These are phyloP conservation scores for Bombus balteatus DNA, from an alignment of 1,140 invertebrate genomes.

Conservation along the genomic window DNA sequence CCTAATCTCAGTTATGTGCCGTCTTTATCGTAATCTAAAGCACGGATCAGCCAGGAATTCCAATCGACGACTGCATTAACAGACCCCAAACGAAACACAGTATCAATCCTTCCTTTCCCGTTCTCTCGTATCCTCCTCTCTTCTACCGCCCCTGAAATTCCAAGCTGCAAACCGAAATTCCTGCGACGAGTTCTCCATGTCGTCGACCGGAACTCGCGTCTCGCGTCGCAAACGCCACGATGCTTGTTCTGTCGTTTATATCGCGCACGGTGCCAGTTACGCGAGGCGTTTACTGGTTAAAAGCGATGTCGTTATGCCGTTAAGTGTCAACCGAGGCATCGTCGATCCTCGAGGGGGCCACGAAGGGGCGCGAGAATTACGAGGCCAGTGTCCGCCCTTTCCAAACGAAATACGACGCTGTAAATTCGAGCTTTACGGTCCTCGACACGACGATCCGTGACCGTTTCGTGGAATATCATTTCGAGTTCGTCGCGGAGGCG, in stretches of 20 bases:
- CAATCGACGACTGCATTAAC: too few relatives aligned
- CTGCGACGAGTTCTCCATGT: not conserved
- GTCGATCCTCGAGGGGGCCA: not conserved
- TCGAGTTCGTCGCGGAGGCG: not conserved
- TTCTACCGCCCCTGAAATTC: not conserved
- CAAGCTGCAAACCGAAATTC: not conserved
- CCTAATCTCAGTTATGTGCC: too few relatives aligned
- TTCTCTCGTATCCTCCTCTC: too few relatives aligned
- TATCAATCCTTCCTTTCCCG: too few relatives aligned
- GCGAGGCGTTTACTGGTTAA: slow-evolving; percentile 49
- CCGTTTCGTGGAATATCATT: slow-evolving; percentile 10
- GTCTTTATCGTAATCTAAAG: too few relatives aligned
- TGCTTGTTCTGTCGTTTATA: slow-evolving; percentile 45
- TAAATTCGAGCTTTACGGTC: slow-evolving; percentile 36
- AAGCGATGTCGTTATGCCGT: slow-evolving; percentile 57
- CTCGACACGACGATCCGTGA: not conserved
- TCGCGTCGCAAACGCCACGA: not conserved
- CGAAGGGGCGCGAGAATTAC: slow-evolving; percentile 5
- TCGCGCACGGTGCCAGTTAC: slow-evolving; percentile 40
- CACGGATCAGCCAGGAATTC: too few relatives aligned
- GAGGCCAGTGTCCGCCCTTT: slow-evolving; percentile 33
- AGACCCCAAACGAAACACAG: too few relatives aligned
- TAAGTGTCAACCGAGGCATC: slow-evolving; percentile 36
- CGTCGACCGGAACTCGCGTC: not conserved
- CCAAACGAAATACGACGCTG: slow-evolving; percentile 41